These are phyloP conservation scores for Melanotaenia nigrans DNA, from an alignment of 2,797 vertebrate genomes.

Conservation along the genomic window DNA sequence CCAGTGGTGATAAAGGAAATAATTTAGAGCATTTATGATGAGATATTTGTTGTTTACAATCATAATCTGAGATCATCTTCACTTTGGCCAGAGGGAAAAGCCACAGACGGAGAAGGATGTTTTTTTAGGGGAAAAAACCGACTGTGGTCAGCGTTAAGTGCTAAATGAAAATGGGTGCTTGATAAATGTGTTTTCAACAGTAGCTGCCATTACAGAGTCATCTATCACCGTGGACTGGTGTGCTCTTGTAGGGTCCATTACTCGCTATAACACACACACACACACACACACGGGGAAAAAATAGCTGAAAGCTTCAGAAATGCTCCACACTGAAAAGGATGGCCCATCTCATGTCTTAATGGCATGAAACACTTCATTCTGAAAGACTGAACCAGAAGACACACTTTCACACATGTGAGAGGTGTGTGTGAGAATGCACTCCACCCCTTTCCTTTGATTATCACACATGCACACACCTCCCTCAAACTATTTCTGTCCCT, in stretches of 20 bases:
- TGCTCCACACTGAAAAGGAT: conserved; percentile 8
- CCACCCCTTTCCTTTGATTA: no score
- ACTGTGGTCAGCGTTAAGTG: conserved; percentile 25
- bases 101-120: neutral
- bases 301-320: conserved; percentile 32
- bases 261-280: conserved; percentile 1
- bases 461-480: neutral
- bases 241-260: conserved; percentile 39
- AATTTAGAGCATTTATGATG: neutral
- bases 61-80: neutral
- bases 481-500: conserved; percentile 11
- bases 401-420: conserved; percentile 15
- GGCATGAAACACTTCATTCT: conserved; percentile 45
- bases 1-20: neutral
- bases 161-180: conserved; percentile 35
- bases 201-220: conserved; percentile 37
- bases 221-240: conserved; percentile 23
- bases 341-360: conserved; percentile 32
- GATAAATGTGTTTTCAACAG: conserved; percentile 41
- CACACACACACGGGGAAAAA: neutral
- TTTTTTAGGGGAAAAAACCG: neutral
- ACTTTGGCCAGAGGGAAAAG: neutral
- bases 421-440: conserved; percentile 13
- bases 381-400: conserved; percentile 28
- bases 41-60: neutral